Percentiles rank a stretch among this genome's conserved stretches.
Conservation (phyloP, 2,888 invertebrate species). For the Chymomyza fuscimana region DNA sequence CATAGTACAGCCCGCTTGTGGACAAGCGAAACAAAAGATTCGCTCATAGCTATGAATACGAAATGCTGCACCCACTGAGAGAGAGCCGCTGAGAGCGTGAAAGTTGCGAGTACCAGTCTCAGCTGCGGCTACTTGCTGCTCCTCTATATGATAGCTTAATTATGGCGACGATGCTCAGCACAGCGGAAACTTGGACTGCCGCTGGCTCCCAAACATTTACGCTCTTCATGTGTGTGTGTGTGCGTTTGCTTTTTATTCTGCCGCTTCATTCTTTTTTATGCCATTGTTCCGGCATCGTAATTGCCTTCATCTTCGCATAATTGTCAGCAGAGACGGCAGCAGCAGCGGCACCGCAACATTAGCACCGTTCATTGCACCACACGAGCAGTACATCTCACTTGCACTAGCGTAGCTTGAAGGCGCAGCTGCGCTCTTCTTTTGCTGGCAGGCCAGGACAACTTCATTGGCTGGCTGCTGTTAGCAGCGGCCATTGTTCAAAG, state of each 20-base stretch:
- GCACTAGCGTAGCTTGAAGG: neutral
- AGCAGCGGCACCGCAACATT: slow-evolving; percentile 47
- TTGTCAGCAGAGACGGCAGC: slow-evolving; percentile 51
- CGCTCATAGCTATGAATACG: slow-evolving; percentile 80
- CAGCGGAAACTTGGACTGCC: slow-evolving; percentile 13
- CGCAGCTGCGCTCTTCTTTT: neutral
- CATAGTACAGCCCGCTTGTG: slow-evolving; percentile 56
- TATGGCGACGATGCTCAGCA: slow-evolving; percentile 33
- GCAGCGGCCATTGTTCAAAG: slow-evolving; percentile 65
- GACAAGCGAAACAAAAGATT: slow-evolving; percentile 77
- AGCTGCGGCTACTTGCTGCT: slow-evolving; percentile 15
- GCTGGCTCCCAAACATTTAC: slow-evolving; percentile 17
- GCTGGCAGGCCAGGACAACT: slow-evolving; percentile 2
- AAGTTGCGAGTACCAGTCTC: slow-evolving; percentile 1
- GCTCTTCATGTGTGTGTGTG: neutral
- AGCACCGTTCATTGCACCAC: slow-evolving; percentile 57
- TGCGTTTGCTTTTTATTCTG: slow-evolving; percentile 31
- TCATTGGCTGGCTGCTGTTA: slow-evolving; percentile 67
- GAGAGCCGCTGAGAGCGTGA: slow-evolving; percentile 5
- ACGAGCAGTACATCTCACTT: slow-evolving; percentile 41
- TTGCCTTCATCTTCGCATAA: slow-evolving; percentile 78
- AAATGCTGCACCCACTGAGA: slow-evolving; percentile 55
- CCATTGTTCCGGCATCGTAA: slow-evolving; percentile 75
- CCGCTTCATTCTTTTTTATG: slow-evolving; percentile 39
- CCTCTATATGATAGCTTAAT: slow-evolving; percentile 66